Percentiles rank a stretch among this genome's conserved stretches.
These are phyloP conservation scores for Dysdera silvatica DNA, from an alignment of 1,140 invertebrate species.

Conservation along the genomic window DNA sequence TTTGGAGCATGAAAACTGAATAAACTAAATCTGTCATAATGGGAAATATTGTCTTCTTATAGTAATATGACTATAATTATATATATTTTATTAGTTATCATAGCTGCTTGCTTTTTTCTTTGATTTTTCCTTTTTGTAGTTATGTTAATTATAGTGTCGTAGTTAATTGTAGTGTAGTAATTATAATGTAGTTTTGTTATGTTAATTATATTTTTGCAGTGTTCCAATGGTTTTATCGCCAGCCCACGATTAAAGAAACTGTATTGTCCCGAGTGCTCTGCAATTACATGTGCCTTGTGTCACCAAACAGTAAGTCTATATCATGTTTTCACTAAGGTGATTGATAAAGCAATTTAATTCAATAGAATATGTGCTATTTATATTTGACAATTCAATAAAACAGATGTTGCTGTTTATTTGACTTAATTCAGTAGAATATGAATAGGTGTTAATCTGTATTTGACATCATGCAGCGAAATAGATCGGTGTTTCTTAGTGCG, in stretches of 20 bases:
- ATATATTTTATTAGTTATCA: no score
- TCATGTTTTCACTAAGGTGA: not conserved
- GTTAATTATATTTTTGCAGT: slow-evolving; percentile 58
- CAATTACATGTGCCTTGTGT: slow-evolving; percentile 78
- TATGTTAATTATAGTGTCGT: no score
- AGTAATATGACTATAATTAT: no score
- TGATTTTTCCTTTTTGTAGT: no score
- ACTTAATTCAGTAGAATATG: not conserved
- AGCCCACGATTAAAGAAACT: slow-evolving; percentile 75
- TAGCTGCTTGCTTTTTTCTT: no score
- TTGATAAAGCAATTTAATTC: not conserved
- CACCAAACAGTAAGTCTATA: slow-evolving; percentile 66
- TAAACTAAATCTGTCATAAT: no score
- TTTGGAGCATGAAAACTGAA: no score
- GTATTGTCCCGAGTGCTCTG: slow-evolving; percentile 81
- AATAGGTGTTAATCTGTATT: not conserved
- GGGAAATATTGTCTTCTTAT: no score
- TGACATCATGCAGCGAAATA: no score
- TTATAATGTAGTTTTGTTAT: no score
- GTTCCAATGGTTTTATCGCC: slow-evolving; percentile 82
- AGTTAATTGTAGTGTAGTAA: no score
- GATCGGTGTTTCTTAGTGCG: no score
- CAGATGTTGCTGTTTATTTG: not conserved
- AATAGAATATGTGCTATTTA: not conserved
- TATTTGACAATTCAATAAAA: not conserved